A percentile compares a stretch with the other conserved stretches of the same genome.
phyloP scores from a whole-genome alignment of 2,797 vertebrate species.

The Myotis pilosus region DNA sequence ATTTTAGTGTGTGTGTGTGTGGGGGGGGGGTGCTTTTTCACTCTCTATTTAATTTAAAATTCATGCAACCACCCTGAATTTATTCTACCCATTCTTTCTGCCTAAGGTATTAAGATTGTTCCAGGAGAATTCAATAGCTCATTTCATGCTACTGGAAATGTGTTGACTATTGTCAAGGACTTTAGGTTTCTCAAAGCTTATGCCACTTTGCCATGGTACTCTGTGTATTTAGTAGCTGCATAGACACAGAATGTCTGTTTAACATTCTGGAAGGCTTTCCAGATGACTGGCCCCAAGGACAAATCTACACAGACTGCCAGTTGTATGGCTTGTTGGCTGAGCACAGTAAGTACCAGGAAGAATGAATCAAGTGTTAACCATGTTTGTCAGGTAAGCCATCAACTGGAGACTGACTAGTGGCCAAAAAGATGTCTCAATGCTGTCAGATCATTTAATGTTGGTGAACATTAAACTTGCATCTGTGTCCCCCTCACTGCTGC shows the following conservation, averaged over 20 bases:
- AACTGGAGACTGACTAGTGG: background rate
- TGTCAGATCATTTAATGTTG: background rate
- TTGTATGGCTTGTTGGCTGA: background rate
- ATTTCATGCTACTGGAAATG: background rate
- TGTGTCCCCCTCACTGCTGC: background rate
- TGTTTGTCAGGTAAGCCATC: conserved; percentile 11
- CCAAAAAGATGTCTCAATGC: background rate
- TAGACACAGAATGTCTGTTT: background rate
- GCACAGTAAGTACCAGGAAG: background rate
- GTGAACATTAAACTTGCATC: background rate
- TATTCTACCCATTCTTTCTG: background rate
- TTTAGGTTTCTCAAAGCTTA: background rate
- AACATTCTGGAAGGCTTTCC: conserved; percentile 21
- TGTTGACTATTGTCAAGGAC: background rate
- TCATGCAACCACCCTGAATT: background rate
- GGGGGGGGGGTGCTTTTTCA: no score
- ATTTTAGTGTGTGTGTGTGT: no score
- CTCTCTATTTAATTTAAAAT: conserved; percentile 3
- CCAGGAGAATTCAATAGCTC: background rate
- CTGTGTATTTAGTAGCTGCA: background rate
- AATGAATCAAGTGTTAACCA: conserved; percentile 6
- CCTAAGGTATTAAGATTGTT: background rate
- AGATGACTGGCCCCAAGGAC: conserved; percentile 1
- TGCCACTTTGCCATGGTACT: background rate
- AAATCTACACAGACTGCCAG: background rate